phyloP scores from a whole-genome alignment of 2,797 vertebrate genomes.

The Otolemur crassicaudatus region DNA sequence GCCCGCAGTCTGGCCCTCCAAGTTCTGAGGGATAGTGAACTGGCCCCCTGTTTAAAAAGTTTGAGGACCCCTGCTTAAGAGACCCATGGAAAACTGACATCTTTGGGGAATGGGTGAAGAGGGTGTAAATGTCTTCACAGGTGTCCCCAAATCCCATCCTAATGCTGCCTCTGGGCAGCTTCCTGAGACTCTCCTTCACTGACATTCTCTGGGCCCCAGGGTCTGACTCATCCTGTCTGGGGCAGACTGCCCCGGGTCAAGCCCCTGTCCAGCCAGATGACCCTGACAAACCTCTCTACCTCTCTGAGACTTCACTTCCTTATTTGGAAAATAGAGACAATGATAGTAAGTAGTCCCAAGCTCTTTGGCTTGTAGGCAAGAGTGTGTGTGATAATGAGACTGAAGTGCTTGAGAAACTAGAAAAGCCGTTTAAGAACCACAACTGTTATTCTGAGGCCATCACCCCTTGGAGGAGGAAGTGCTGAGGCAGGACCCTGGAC shows the following conservation, averaged over 20 bases:
- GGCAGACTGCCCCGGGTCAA: background rate
- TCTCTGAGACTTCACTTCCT: background rate
- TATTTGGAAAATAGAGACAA: background rate
- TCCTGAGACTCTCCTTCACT: background rate
- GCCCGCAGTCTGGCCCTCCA: no score
- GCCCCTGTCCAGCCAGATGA: background rate
- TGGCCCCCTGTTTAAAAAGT: no score
- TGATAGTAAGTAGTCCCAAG: background rate
- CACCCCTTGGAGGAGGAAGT: background rate
- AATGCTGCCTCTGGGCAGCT: fast-evolving
- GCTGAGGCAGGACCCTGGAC: background rate
- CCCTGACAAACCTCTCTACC: background rate
- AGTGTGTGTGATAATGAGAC: fast-evolving
- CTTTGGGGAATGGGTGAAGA: no score
- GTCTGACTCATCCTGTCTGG: background rate
- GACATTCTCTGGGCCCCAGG: fast-evolving
- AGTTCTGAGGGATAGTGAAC: no score
- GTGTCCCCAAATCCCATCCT: background rate
- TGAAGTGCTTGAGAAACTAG: no score
- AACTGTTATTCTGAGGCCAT: background rate
- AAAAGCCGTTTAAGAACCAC: background rate
- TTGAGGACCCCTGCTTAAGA: background rate
- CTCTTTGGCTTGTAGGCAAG: background rate
- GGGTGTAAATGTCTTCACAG: background rate
- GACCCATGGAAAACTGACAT: background rate